Base-by-base conservation (phyloP, 2,113 vertebrate species). In the Corythoichthys intestinalis region DNA sequence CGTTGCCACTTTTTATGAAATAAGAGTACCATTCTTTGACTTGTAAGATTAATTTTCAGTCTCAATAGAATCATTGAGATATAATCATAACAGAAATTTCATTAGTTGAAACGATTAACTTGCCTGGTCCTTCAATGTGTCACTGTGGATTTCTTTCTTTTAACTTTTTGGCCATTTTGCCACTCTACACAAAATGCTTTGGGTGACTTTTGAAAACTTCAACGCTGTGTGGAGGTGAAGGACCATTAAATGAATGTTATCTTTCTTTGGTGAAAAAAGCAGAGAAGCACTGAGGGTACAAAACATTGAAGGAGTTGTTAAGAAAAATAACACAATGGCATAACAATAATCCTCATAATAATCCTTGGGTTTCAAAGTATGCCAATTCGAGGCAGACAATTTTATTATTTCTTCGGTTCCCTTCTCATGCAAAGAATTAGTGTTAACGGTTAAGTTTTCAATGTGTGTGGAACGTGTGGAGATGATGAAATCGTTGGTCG, bases 221-320 rank as follows among this genome's bases (percentile, higher is more conserved):
- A 78, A 83, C 72, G 69, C 81, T 70, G 77, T 35, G 66, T 48
- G 69, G 77, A 86, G 87, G 77, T 85, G 71, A 84, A 71, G 65
- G 80, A 78, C 77, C 77, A 77, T 80, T 76, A 44, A 61, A 61
- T 61, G 3, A 11, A 61, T 61, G 53, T 8, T 17, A 44, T 44
- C 59, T 6, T 12, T 41, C 20, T 34, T 34, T 56, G 28, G 53
- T 28, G 53, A 34, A 34, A 12, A 56, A 20, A n/a, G 28, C 20
- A 28, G 8, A n/a, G 50, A 52, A n/a, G 15, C 5, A 7, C 15
- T 6, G 11, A 10, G 20, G 5, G 9, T 12, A 28, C 28, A 11
- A 12, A 28, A 34, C 53, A 56, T 34, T 56, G 53, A 56, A 56
- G 53, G 20, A 11, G 20, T n/a, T 7, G 50, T 53, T 53, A 2